Conservation (phyloP, 2,888 invertebrate species). For the Malacosoma neustria region DNA sequence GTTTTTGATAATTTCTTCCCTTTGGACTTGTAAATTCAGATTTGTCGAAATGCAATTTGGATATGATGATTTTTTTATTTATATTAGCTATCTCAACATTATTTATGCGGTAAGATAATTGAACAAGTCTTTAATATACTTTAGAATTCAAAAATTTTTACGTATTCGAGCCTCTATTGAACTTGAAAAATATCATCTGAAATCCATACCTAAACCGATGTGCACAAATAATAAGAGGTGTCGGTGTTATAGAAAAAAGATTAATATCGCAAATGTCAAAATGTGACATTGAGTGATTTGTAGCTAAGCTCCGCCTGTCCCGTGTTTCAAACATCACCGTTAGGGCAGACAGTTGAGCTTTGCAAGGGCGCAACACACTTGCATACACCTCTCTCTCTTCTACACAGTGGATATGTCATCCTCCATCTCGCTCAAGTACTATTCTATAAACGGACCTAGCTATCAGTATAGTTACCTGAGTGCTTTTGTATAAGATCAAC, state of each 20-base stretch:
- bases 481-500: slow-evolving; percentile 72
- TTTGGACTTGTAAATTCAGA: too few relatives aligned
- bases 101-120: too few relatives aligned
- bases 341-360: slow-evolving; percentile 71
- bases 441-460: slow-evolving; percentile 65
- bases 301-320: slow-evolving; percentile 77
- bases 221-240: slow-evolving; percentile 37
- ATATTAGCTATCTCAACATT: too few relatives aligned
- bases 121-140: too few relatives aligned
- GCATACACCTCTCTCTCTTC: slow-evolving; percentile 53
- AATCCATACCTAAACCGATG: neutral
- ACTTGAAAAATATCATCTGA: neutral
- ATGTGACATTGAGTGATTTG: slow-evolving; percentile 77
- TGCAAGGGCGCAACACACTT: slow-evolving; percentile 53
- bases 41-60: too few relatives aligned
- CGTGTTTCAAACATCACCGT: slow-evolving; percentile 76
- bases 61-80: too few relatives aligned
- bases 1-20: too few relatives aligned
- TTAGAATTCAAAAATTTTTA: too few relatives aligned
- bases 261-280: slow-evolving; percentile 77
- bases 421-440: slow-evolving; percentile 50
- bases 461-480: slow-evolving; percentile 69
- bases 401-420: slow-evolving; percentile 31
- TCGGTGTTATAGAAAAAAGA: slow-evolving; percentile 72
- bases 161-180: too few relatives aligned